Percentiles rank a stretch among this genome's conserved stretches.
These are phyloP conservation scores for Phaetusa simplex DNA, from an alignment of 2,113 vertebrate genomes.

Conservation along the genomic window DNA sequence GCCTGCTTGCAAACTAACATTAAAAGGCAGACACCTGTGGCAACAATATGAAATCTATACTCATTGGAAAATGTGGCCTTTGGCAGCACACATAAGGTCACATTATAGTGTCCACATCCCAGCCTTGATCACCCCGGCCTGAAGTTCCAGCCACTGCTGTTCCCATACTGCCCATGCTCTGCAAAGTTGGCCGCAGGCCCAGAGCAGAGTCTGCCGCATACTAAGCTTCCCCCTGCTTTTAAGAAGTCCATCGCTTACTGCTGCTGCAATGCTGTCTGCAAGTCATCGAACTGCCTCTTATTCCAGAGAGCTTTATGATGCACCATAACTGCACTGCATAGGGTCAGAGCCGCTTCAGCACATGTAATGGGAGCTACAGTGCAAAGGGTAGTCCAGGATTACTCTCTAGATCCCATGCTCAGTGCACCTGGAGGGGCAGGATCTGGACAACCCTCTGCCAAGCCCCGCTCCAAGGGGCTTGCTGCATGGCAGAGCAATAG, in stretches of 20 bases:
- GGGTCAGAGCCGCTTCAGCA: neutral
- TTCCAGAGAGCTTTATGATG: neutral
- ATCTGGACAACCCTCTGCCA: no score
- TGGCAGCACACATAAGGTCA: neutral
- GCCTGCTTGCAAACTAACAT: neutral
- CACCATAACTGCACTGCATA: neutral
- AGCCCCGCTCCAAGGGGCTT: neutral
- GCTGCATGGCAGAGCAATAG: neutral
- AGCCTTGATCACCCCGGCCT: neutral
- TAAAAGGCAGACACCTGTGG: neutral
- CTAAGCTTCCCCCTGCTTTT: neutral
- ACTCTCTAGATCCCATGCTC: neutral
- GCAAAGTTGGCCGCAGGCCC: neutral
- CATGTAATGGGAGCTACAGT: neutral
- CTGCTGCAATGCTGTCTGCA: neutral
- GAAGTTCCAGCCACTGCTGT: neutral
- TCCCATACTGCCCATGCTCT: fast-evolving
- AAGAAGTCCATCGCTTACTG: neutral
- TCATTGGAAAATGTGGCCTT: neutral
- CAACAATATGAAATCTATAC: neutral
- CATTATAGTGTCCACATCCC: neutral
- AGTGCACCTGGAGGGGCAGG: neutral
- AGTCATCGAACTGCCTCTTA: neutral
- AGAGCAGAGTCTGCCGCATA: neutral
- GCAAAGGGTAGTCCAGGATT: neutral